Percentiles rank a stretch among this genome's conserved stretches.
These are phyloP conservation scores for Troides oblongomaculatus DNA, from an alignment of 2,888 invertebrate species.

Conservation along the genomic window DNA sequence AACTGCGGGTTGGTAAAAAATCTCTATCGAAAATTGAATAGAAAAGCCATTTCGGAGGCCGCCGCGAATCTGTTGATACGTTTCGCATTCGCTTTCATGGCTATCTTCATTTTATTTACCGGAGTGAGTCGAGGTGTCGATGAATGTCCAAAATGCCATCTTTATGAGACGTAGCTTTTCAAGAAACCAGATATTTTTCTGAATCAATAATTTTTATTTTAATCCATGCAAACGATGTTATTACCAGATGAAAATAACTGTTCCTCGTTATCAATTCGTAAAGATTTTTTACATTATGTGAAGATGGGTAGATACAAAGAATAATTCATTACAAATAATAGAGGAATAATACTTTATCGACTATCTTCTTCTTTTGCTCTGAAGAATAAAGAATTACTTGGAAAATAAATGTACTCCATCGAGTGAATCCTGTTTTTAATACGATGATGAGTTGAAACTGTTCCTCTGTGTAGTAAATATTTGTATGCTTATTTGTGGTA, in stretches of 20 bases:
- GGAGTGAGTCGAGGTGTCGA: constrained; percentile 43
- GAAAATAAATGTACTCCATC: constrained; percentile 16
- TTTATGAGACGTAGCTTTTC: not conserved
- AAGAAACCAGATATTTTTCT: not conserved
- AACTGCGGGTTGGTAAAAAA: constrained; percentile 79
- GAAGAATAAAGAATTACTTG: constrained; percentile 16
- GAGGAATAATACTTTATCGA: constrained; percentile 9
- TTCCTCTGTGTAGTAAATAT: constrained; percentile 18
- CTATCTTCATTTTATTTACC: constrained; percentile 68
- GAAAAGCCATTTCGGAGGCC: constrained; percentile 75
- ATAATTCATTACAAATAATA: constrained; percentile 1
- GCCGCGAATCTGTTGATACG: constrained; percentile 66
- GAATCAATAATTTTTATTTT: constrained; percentile 1
- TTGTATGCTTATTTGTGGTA: constrained; percentile 13
- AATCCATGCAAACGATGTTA: not conserved
- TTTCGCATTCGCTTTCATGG: constrained; percentile 62
- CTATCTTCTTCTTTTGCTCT: constrained; percentile 10
- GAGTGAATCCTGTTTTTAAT: constrained; percentile 23
- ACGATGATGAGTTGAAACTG: constrained; percentile 22
- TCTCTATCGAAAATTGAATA: constrained; percentile 80
- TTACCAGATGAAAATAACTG: not conserved
- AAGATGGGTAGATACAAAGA: not conserved
- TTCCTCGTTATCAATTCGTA: not conserved
- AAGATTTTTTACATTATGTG: not conserved
- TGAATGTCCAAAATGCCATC: constrained; percentile 15